Percentiles rank a stretch among this genome's conserved stretches.
Conservation (phyloP, 64 coral and sea anemone genomes). For the Dendronephthya gigantea region DNA sequence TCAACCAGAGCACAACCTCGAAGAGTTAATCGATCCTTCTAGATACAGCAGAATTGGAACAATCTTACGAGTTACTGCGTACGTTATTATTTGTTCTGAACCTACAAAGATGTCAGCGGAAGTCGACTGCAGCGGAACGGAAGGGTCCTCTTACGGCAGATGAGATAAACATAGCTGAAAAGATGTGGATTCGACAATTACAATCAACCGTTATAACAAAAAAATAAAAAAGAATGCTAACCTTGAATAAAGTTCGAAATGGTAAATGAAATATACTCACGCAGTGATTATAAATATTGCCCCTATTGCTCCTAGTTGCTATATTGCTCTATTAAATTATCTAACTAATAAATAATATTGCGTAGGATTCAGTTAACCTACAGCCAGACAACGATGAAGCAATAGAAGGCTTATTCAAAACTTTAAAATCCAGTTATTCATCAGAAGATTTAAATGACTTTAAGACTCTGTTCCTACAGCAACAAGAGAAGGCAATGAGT, state of each 20-base stretch:
- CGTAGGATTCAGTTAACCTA: too few species aligned
- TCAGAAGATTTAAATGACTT: conserved; percentile 7
- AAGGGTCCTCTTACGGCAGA: neutral
- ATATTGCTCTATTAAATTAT: neutral
- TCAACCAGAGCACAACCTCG: neutral
- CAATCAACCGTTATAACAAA: neutral
- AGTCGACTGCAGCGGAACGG: neutral
- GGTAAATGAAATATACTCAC: neutral
- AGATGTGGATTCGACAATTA: conserved; percentile 14
- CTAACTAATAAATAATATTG: neutral
- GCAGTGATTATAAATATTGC: neutral
- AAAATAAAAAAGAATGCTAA: neutral
- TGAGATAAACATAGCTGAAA: neutral
- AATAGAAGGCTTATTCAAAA: neutral
- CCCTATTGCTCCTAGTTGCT: neutral
- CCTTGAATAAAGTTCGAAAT: neutral
- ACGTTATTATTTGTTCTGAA: conserved; percentile 38
- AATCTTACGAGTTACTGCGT: conserved; percentile 34
- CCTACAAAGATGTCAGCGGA: neutral
- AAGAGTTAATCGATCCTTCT: neutral
- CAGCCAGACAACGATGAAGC: conserved; percentile 1
- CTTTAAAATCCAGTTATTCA: neutral
- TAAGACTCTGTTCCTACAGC: conserved; percentile 27
- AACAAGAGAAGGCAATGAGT: conserved; percentile 12
- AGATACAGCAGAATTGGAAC: conserved; percentile 37